These are phyloP conservation scores for Bos indicus DNA, from an alignment of 2,113 vertebrate genomes.

Conservation along the genomic window DNA sequence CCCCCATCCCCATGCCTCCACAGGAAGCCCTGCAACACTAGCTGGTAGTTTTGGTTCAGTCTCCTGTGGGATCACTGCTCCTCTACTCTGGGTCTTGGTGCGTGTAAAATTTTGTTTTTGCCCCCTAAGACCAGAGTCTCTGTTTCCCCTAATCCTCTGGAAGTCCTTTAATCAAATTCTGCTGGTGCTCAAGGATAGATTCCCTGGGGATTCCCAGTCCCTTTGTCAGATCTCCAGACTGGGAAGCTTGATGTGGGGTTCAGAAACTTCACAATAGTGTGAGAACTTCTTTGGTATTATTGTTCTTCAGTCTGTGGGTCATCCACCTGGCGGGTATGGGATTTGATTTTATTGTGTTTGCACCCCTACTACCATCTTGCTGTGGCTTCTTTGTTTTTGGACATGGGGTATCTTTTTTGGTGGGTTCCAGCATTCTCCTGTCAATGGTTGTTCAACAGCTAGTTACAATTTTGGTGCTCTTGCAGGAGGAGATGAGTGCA, in stretches of 20 bases:
- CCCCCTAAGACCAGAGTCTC: neutral
- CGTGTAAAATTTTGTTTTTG: neutral
- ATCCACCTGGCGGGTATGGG: fast-evolving
- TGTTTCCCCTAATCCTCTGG: neutral
- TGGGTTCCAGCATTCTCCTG: neutral
- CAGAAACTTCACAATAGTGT: neutral
- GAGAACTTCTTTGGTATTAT: neutral
- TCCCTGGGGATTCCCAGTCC: neutral
- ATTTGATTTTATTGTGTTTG: neutral
- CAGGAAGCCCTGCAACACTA: neutral
- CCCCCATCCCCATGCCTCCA: fast-evolving
- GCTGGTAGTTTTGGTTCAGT: neutral
- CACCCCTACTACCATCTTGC: neutral
- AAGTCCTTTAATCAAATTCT: neutral
- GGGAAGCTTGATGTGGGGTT: neutral
- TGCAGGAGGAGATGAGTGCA: neutral
- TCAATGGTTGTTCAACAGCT: neutral
- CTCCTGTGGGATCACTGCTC: neutral
- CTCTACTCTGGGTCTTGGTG: neutral
- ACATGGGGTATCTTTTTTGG: neutral
- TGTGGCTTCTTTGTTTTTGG: neutral
- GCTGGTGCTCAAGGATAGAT: neutral
- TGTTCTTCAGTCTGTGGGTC: neutral
- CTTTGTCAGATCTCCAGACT: neutral
- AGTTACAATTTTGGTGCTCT: neutral